Conservation (phyloP, 2,113 vertebrate genomes). For the Pelecanoides urinatrix region DNA sequence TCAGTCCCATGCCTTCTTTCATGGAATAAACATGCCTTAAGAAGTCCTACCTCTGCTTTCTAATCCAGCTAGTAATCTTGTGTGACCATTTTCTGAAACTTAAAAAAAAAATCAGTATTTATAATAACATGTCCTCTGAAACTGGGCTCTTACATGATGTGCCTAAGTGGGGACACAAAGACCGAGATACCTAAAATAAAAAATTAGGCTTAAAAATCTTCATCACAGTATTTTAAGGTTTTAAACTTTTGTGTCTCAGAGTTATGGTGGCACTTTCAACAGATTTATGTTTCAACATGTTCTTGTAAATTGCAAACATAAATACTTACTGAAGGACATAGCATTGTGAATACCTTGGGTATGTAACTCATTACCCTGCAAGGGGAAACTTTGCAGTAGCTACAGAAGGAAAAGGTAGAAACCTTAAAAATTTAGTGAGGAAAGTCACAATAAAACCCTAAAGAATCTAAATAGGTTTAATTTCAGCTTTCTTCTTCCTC, state of each 20-base stretch:
- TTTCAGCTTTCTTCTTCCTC: neutral
- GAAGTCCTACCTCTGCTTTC: neutral
- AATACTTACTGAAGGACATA: neutral
- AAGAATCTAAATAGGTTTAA: neutral
- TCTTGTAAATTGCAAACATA: neutral
- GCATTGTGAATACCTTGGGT: neutral
- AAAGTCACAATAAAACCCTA: conserved; percentile 31
- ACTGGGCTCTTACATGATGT: neutral
- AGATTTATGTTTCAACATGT: neutral
- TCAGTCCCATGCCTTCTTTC: neutral
- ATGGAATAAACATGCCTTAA: neutral
- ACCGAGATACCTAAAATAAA: neutral
- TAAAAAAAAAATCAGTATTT: neutral
- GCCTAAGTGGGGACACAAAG: neutral
- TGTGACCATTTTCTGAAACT: neutral
- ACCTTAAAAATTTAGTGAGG: conserved; percentile 44
- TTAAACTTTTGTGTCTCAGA: neutral
- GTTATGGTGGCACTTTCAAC: neutral
- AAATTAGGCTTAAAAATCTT: neutral
- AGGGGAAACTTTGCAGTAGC: conserved; percentile 24
- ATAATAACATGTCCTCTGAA: neutral
- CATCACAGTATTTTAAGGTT: neutral
- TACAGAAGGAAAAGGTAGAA: conserved; percentile 28
- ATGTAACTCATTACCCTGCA: conserved; percentile 38
- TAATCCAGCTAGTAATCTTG: neutral